Base-by-base conservation (phyloP, 2,888 invertebrate species). In the Allygus modestus region DNA sequence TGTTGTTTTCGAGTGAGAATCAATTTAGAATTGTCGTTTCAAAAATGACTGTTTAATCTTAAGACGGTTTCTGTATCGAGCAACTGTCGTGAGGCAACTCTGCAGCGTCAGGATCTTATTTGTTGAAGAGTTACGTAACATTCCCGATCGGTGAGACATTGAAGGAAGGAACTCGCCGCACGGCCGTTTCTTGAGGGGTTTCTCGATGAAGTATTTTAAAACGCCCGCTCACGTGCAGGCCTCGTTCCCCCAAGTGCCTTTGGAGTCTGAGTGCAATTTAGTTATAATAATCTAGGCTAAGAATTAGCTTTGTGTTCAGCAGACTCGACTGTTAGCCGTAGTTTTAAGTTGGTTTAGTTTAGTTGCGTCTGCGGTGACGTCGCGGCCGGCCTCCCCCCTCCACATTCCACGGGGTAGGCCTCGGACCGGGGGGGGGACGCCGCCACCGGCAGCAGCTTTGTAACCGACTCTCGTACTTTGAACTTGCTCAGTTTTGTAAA, bases 261-360 rank as follows among this genome's bases (percentile, higher is more conserved):
- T 20, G 41, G 23, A 79, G 79, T 79, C 79, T 82, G 83, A 83
- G 83, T 83, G 83, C 83, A 83, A 83, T 83, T 83, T 83, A 83
- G 83, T 83, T 83, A 33, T 75, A 83, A 51, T 77, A 81, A 28
- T 37, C 75, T 83, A 83, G 75, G 83, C 83, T 83, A 83, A 83
- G 75, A 41, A 28, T 20, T 31, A 37, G 73, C 82, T 75, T 73
- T 79, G 79, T 79, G 79, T 79, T 79, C 79, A 79, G 23, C 77
- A 33, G 58, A 73, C 37, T 73, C n/a, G 73, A 79, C 79, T 79
- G 79, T 79, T 79, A 79, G 79, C 79, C 79, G 33, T 79, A 79
- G 79, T 31, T 77, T 58, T 79, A 79, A 79, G 79, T 79, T 79
- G 28, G 33, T 54, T 79, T 58, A 79, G 79, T 79, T 79, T 71